Evolutionary conservation across 2,797 vertebrate genomes (phyloP).

Genomic region (Peromyscus melanophrys): DNA sequence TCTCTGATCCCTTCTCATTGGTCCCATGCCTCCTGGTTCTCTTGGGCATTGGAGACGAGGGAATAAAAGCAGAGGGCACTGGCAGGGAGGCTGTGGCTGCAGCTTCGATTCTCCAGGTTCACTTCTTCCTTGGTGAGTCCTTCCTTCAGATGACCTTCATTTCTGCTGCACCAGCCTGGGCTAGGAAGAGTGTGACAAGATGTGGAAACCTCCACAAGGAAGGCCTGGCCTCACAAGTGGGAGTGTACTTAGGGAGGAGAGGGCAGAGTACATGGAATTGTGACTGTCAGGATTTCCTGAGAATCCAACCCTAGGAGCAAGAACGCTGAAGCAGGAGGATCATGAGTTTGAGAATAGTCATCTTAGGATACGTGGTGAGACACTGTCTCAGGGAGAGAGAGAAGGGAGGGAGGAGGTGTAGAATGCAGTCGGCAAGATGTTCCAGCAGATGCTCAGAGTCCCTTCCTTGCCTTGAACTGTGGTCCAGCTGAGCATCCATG

Average conservation of each 20-base stretch:
- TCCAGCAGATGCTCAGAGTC: not conserved
- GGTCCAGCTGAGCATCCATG: not conserved
- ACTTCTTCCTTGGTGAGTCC: slow-evolving; percentile 63
- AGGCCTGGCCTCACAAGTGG: not conserved
- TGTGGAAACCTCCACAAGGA: not conserved
- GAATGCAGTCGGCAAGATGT: not conserved
- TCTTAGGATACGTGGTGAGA: not conserved
- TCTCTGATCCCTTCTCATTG: slow-evolving; percentile 70
- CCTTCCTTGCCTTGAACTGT: not conserved
- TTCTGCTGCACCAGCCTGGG: not conserved
- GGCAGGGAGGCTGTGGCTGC: not conserved
- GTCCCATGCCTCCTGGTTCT: slow-evolving; percentile 22
- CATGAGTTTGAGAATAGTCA: not conserved
- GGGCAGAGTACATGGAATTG: not conserved
- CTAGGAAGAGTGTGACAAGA: not conserved
- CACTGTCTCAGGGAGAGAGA: not conserved
- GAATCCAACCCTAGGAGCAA: not conserved
- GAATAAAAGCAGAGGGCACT: slow-evolving; percentile 69
- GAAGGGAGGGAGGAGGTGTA: too few species aligned
- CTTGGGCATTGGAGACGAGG: slow-evolving; percentile 29
- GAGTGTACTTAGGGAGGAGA: not conserved
- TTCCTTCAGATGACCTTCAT: not conserved
- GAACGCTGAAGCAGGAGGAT: not conserved
- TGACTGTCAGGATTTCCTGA: not conserved
- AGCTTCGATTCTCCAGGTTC: not conserved